These are phyloP conservation scores for Ophthalmotilapia sp. DNA, from an alignment of 2,113 vertebrate species.

Conservation along the genomic window DNA sequence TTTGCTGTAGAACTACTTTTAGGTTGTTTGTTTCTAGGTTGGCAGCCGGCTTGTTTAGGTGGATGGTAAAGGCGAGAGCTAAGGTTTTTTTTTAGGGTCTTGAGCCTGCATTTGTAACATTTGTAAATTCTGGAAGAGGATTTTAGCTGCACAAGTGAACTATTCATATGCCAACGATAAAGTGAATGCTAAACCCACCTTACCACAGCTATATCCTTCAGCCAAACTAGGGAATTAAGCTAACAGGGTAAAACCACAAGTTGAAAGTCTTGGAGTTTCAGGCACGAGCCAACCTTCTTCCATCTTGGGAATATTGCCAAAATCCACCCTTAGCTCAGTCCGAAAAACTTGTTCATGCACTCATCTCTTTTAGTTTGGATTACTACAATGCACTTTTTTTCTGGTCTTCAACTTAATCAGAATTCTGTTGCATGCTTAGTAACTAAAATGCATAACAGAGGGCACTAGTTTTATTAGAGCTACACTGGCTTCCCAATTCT, in stretches of 20 bases:
- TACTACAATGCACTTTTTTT: neutral
- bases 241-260: neutral
- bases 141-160: neutral
- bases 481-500: neutral
- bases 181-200: neutral
- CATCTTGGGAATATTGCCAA: neutral
- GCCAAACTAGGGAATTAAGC: neutral
- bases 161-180: neutral
- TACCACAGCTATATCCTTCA: neutral
- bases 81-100: accelerated
- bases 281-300: neutral
- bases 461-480: neutral
- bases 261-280: neutral
- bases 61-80: accelerated
- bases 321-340: neutral
- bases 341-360: neutral
- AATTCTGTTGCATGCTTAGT: neutral
- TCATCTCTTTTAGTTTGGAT: neutral
- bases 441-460: neutral
- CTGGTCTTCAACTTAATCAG: neutral
- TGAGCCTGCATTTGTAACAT: neutral
- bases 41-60: neutral
- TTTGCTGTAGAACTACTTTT: slow-evolving; percentile 3
- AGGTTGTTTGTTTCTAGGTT: slow-evolving; percentile 12
- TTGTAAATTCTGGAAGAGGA: neutral